phyloP scores from a whole-genome alignment of 1,140 invertebrate species.

The Telenomus remus region DNA sequence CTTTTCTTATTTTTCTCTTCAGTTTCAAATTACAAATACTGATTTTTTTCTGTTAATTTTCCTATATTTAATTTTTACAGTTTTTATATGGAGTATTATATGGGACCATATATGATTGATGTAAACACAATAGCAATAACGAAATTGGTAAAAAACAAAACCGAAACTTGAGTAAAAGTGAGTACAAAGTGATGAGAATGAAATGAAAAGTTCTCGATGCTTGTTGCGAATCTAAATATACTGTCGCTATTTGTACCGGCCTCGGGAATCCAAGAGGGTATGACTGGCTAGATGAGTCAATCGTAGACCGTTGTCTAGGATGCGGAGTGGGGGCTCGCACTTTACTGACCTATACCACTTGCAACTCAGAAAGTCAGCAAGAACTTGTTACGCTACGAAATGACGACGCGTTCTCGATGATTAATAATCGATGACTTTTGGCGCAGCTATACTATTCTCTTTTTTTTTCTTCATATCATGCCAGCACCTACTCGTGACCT shows the following conservation, averaged over 20 bases:
- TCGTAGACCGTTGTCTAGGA: conserved; percentile 74
- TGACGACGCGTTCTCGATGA: conserved; percentile 22
- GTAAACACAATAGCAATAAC: too few relatives aligned
- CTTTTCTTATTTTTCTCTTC: too few relatives aligned
- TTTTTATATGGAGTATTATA: too few relatives aligned
- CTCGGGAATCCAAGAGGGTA: conserved; percentile 56
- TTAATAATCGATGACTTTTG: conserved; percentile 42
- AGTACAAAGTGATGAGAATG: too few relatives aligned
- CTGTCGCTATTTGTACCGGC: conserved; percentile 36
- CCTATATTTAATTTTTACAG: too few relatives aligned
- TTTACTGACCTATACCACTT: conserved; percentile 74
- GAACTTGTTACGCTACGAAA: conserved; percentile 27
- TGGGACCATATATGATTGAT: too few relatives aligned
- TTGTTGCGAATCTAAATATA: conserved; percentile 40
- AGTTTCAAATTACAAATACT: too few relatives aligned
- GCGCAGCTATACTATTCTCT: not conserved
- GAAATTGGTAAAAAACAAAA: too few relatives aligned
- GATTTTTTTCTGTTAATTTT: too few relatives aligned
- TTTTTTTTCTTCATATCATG: not conserved
- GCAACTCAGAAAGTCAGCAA: conserved; percentile 53
- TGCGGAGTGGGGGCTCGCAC: conserved; percentile 60
- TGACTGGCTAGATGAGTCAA: conserved; percentile 73
- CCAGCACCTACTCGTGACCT: conserved; percentile 1
- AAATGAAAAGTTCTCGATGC: too few relatives aligned
- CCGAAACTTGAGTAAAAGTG: too few relatives aligned